A percentile compares a stretch with the other conserved stretches of the same genome.
phyloP scores from a whole-genome alignment of 1,140 invertebrate species.

The Drosophila malerkotliana region DNA sequence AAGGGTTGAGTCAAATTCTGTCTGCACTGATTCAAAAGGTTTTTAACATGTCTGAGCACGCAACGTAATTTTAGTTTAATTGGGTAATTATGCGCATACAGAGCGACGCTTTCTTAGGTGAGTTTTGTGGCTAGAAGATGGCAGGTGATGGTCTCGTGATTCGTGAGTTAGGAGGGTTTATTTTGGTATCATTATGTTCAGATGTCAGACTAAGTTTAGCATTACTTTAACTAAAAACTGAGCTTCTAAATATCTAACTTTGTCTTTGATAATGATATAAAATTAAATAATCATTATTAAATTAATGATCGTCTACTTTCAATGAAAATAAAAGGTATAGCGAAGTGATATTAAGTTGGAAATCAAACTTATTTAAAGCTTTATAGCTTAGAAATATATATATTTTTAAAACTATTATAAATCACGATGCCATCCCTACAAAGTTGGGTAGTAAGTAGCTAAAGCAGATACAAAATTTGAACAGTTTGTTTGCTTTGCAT shows the following conservation, averaged over 20 bases:
- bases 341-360: no score
- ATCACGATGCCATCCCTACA: constrained; percentile 16
- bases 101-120: constrained; percentile 43
- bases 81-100: constrained; percentile 83
- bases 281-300: no score
- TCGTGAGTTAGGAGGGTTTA: constrained; percentile 12
- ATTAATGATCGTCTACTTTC: no score
- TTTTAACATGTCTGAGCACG: constrained; percentile 84
- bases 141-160: constrained; percentile 21
- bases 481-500: constrained; percentile 56
- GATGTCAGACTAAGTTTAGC: no score
- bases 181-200: neutral
- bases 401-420: neutral
- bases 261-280: no score
- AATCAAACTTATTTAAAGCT: no score
- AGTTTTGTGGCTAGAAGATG: constrained; percentile 9
- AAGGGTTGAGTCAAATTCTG: constrained; percentile 20
- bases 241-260: no score
- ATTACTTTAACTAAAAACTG: no score
- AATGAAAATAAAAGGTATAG: no score
- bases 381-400: no score
- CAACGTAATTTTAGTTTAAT: constrained; percentile 83
- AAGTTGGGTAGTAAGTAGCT: constrained; percentile 8
- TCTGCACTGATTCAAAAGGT: constrained; percentile 66
- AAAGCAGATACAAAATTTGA: constrained; percentile 38